Evolutionary conservation across 2,113 vertebrate species (phyloP).

Genomic region (Salvelinus alpinus): DNA sequence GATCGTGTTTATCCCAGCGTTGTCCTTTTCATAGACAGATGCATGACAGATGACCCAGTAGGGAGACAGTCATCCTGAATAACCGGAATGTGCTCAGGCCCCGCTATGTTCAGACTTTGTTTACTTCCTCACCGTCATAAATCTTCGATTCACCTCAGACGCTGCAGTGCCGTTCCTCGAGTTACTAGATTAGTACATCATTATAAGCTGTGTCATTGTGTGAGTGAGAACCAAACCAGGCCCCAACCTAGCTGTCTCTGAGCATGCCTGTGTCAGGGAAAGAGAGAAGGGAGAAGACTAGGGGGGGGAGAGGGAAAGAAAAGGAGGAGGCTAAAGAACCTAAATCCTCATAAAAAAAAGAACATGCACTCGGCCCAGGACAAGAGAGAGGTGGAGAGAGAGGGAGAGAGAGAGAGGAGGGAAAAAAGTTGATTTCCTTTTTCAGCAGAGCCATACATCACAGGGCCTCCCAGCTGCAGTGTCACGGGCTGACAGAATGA

Average conservation of each 20-base stretch:
- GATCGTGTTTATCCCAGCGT: constrained; percentile 28
- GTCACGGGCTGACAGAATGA: constrained; percentile 99
- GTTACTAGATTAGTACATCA: constrained; percentile 58
- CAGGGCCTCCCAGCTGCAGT: constrained; percentile 97
- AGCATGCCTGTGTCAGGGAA: constrained; percentile 49
- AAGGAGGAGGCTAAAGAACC: constrained; percentile 61
- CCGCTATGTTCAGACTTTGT: constrained; percentile 62
- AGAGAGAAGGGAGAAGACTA: constrained; percentile 33
- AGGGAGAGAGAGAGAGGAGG: constrained; percentile 56
- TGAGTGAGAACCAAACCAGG: constrained; percentile 45
- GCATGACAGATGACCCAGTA: constrained; percentile 74
- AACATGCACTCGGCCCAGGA: constrained; percentile 62
- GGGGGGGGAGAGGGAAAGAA: not conserved
- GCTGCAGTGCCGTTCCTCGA: constrained; percentile 56
- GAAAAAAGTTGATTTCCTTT: constrained; percentile 99
- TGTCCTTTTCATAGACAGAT: constrained; percentile 66
- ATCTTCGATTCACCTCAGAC: constrained; percentile 57
- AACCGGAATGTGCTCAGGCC: constrained; percentile 52
- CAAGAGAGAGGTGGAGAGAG: constrained; percentile 67
- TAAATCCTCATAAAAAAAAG: constrained; percentile 75
- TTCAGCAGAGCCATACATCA: constrained; percentile 97
- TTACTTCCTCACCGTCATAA: constrained; percentile 66
- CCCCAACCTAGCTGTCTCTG: constrained; percentile 54
- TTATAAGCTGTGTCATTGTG: constrained; percentile 35
- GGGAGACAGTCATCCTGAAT: constrained; percentile 69